A percentile compares a stretch with the other conserved stretches of the same genome.
Conservation (phyloP, 1,140 invertebrate species). For the Lepidostoma basale region DNA sequence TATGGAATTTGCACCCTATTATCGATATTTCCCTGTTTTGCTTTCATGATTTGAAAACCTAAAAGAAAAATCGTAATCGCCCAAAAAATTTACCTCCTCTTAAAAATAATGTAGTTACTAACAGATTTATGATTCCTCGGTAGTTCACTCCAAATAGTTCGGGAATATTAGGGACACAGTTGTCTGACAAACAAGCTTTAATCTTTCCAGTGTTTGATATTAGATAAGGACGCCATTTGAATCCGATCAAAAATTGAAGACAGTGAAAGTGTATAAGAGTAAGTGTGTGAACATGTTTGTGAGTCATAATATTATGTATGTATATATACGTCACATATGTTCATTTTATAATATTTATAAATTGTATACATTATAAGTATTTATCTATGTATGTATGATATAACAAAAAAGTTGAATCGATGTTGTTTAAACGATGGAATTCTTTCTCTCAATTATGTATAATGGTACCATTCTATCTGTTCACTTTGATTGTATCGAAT, state of each 20-base stretch:
- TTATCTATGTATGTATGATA: no score
- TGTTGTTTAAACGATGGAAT: no score
- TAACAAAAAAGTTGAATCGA: no score
- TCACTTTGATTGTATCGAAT: no score
- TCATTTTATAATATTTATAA: no score
- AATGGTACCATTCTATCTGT: no score
- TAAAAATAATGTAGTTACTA: conserved; percentile 9
- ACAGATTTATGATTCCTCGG: neutral
- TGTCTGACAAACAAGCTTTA: conserved; percentile 15
- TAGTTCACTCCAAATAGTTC: neutral
- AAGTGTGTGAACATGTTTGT: conserved; percentile 8
- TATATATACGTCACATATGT: no score
- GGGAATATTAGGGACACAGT: conserved; percentile 1
- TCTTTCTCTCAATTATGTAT: no score
- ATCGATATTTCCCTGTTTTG: conserved; percentile 19
- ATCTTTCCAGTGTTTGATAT: conserved; percentile 9
- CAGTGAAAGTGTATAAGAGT: conserved; percentile 1
- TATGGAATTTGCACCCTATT: neutral
- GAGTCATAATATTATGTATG: no score
- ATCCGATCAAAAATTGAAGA: neutral
- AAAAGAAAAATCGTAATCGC: conserved; percentile 32
- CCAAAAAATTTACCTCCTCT: conserved; percentile 31
- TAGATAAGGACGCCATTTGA: neutral
- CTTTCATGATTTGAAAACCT: conserved; percentile 25
- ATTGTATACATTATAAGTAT: no score